These are phyloP conservation scores for Hemibagrus wyckioides DNA, from an alignment of 2,113 vertebrate species.

Conservation along the genomic window DNA sequence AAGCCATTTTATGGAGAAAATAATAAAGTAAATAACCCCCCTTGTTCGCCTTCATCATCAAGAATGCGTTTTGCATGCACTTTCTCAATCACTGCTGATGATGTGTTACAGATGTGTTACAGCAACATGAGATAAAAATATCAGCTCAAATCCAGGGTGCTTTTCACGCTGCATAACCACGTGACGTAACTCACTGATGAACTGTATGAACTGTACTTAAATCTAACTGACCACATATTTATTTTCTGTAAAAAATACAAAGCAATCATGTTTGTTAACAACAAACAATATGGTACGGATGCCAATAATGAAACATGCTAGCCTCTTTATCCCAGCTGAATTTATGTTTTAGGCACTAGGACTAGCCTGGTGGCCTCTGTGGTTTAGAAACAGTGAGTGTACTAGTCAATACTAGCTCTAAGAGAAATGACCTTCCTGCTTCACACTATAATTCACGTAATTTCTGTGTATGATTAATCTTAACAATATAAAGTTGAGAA, in stretches of 20 bases:
- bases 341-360: not conserved
- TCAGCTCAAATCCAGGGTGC: not conserved
- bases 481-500: not conserved
- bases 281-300: not conserved
- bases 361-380: not conserved
- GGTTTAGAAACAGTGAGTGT: not conserved
- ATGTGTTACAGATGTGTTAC: not conserved
- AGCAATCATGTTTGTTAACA: not conserved
- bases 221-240: no score
- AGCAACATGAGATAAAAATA: not conserved
- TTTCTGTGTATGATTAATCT: not conserved
- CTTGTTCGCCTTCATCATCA: not conserved
- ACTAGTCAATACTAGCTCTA: not conserved
- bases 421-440: not conserved
- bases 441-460: not conserved
- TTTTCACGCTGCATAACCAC: not conserved
- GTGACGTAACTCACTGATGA: not conserved
- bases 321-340: not conserved
- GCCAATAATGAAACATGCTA: not conserved
- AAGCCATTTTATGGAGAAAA: not conserved
- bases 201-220: not conserved
- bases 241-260: not conserved
- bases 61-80: no score
- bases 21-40: not conserved
- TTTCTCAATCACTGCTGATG: not conserved